Conservation (phyloP, 2,888 invertebrate genomes). For the Marronus borbonicus region DNA sequence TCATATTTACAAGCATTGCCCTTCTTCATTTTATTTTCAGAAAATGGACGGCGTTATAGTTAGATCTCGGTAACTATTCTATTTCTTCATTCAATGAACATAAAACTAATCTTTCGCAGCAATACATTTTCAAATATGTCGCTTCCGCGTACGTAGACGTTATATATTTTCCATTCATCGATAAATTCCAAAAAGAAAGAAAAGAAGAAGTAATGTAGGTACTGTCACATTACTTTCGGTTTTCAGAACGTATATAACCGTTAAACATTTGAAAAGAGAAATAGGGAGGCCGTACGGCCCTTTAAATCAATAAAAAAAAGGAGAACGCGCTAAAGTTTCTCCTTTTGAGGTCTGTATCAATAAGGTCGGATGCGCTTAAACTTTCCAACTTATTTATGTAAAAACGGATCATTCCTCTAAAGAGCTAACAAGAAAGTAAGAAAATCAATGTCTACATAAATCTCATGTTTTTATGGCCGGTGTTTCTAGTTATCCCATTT, state of each 20-base stretch:
- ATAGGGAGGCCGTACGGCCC: neutral
- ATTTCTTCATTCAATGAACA: neutral
- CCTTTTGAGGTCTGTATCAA: constrained; percentile 36
- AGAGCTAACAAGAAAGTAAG: constrained; percentile 51
- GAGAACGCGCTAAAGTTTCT: constrained; percentile 14
- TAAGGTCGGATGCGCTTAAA: constrained; percentile 36
- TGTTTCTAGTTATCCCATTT: constrained; percentile 58
- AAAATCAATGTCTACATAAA: constrained; percentile 57
- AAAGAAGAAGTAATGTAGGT: neutral
- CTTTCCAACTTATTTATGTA: constrained; percentile 44
- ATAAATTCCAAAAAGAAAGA: constrained; percentile 24
- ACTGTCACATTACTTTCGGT: constrained; percentile 39
- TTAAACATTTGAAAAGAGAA: constrained; percentile 29
- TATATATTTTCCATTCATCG: constrained; percentile 5
- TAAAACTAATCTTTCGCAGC: neutral
- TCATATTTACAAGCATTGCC: too few relatives aligned
- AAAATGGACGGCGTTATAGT: too few relatives aligned
- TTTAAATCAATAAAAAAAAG: constrained; percentile 46
- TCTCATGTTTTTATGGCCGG: constrained; percentile 58
- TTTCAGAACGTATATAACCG: constrained; percentile 31
- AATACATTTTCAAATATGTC: neutral
- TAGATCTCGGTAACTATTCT: too few relatives aligned
- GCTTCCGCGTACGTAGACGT: neutral
- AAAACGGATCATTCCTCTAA: constrained; percentile 48
- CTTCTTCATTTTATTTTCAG: too few relatives aligned